Conservation (phyloP, 2,797 vertebrate species). For the Liparis tanakae region DNA sequence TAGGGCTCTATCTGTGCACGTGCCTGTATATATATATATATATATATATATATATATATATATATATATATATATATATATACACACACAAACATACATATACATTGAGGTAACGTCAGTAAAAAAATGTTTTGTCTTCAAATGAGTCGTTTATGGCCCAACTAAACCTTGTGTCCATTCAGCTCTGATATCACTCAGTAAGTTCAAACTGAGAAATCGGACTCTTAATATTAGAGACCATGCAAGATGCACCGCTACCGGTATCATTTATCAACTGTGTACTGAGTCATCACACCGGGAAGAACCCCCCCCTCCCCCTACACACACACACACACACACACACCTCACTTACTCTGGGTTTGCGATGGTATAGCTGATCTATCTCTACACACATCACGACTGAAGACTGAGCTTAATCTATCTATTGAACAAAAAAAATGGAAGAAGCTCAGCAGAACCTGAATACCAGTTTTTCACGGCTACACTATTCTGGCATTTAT, state of each 20-base stretch:
- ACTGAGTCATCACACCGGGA: slow-evolving; percentile 15
- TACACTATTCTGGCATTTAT: neutral
- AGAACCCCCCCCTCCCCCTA: neutral
- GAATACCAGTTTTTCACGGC: neutral
- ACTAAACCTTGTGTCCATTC: neutral
- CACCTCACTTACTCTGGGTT: neutral
- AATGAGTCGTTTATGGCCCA: neutral
- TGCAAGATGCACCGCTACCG: slow-evolving; percentile 9
- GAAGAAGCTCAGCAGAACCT: no score
- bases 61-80: no score
- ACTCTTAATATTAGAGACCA: neutral
- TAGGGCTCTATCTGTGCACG: no score
- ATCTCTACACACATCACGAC: neutral
- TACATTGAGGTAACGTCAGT: neutral
- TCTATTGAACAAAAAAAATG: neutral
- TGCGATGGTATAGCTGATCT: neutral
- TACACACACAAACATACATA: no score
- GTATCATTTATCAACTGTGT: slow-evolving; percentile 30
- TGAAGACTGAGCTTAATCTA: neutral
- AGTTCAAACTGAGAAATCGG: slow-evolving; percentile 21
- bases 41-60: no score
- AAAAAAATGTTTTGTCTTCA: neutral
- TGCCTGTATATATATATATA: no score
- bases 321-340: no score
- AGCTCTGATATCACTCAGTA: slow-evolving; percentile 8